Evolutionary conservation across 2,113 vertebrate genomes (phyloP).

Genomic region (Salvelinus sp.): DNA sequence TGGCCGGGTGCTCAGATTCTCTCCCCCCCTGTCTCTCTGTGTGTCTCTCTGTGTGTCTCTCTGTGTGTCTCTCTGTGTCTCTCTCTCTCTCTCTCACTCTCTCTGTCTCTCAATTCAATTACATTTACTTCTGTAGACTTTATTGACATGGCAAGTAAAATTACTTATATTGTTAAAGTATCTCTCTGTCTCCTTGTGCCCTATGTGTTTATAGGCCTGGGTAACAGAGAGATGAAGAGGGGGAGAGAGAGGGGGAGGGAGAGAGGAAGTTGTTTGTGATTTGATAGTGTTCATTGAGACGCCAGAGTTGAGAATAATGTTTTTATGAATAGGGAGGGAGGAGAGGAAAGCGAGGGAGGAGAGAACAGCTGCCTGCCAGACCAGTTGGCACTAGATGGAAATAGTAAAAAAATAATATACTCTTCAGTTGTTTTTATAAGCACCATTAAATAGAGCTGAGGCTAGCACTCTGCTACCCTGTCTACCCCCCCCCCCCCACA

Average conservation of each 20-base stretch:
- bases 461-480: constrained; percentile 74
- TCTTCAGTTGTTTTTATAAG: constrained; percentile 76
- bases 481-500: constrained; percentile 37
- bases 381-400: constrained; percentile 75
- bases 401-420: constrained; percentile 71
- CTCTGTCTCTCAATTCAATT: no score
- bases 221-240: no score
- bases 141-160: no score
- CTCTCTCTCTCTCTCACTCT: background rate
- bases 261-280: constrained; percentile 60
- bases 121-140: no score
- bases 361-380: constrained; percentile 82
- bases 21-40: constrained; percentile 24
- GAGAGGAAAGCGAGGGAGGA: constrained; percentile 8
- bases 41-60: constrained; percentile 32
- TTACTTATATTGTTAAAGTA: no score
- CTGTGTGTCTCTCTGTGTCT: background rate
- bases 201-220: constrained; percentile 87
- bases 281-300: constrained; percentile 83
- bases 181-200: constrained; percentile 83
- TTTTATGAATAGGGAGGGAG: constrained; percentile 74
- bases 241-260: constrained; percentile 58
- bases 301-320: constrained; percentile 81
- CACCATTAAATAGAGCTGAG: constrained; percentile 79
- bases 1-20: no score